Evolutionary conservation across 1,140 invertebrate genomes (phyloP).

Genomic region (Grapholita molesta): DNA sequence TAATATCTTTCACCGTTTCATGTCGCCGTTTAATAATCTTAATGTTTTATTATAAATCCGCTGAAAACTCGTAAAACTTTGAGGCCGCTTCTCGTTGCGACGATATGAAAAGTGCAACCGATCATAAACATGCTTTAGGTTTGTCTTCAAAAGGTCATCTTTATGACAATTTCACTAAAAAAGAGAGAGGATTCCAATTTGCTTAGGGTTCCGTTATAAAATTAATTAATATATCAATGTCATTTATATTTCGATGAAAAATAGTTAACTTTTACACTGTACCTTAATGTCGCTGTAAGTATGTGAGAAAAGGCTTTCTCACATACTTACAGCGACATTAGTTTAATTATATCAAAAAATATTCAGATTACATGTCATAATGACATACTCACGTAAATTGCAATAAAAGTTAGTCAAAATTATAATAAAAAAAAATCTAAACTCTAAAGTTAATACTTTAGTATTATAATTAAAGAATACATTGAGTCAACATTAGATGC

Average conservation of each 20-base stretch:
- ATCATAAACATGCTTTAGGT: background rate
- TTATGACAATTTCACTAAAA: background rate
- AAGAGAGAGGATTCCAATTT: background rate
- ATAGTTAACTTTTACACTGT: too few species aligned
- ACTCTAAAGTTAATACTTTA: too few species aligned
- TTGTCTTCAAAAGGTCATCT: background rate
- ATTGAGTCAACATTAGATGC: too few species aligned
- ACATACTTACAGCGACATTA: too few species aligned
- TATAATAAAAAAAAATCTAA: too few species aligned
- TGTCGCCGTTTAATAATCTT: background rate
- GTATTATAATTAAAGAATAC: too few species aligned
- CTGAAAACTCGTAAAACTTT: slow-evolving; percentile 1
- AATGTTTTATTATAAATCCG: background rate
- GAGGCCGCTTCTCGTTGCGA: background rate
- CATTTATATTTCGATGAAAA: background rate
- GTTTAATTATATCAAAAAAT: too few species aligned
- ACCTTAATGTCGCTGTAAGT: too few species aligned
- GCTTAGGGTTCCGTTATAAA: background rate
- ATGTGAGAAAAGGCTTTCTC: too few species aligned
- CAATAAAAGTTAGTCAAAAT: too few species aligned
- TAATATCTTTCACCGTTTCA: background rate
- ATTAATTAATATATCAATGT: background rate
- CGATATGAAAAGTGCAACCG: slow-evolving; percentile 4
- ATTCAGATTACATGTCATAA: too few species aligned
- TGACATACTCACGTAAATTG: too few species aligned